phyloP scores from a whole-genome alignment of 1,140 invertebrate species.

The Bombyx mori region DNA sequence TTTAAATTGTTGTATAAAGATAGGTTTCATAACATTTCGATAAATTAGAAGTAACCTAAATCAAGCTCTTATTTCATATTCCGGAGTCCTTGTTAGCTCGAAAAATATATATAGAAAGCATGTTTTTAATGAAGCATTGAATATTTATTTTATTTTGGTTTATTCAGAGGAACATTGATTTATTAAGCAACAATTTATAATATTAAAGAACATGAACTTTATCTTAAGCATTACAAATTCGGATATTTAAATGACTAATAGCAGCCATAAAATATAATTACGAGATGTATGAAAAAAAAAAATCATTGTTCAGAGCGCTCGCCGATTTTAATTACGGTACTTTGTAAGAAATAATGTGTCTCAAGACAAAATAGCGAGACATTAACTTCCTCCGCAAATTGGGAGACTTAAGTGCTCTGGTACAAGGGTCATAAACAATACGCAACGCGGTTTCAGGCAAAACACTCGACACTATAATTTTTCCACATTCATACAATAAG shows the following conservation, averaged over 20 bases:
- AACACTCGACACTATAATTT: conserved; percentile 68
- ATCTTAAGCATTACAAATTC: too few species aligned
- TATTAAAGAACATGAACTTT: too few species aligned
- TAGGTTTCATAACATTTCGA: too few species aligned
- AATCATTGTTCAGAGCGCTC: conserved; percentile 18
- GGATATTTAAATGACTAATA: background rate
- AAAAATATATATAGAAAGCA: too few species aligned
- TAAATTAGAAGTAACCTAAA: too few species aligned
- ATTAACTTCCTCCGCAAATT: conserved; percentile 57
- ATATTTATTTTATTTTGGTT: background rate
- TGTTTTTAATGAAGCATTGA: too few species aligned
- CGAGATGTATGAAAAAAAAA: conserved; percentile 9
- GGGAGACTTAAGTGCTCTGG: conserved; percentile 54
- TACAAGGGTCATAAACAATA: conserved; percentile 55
- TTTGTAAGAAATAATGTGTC: conserved; percentile 53
- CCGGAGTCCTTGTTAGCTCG: too few species aligned
- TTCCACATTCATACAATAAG: conserved; percentile 71
- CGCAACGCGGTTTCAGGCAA: conserved; percentile 60
- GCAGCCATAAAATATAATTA: conserved; percentile 3
- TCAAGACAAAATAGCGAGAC: conserved; percentile 46
- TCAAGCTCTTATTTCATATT: too few species aligned
- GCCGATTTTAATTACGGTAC: conserved; percentile 51
- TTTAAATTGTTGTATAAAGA: too few species aligned
- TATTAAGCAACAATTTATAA: too few species aligned
- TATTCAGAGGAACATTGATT: too few species aligned